These are phyloP conservation scores for Xenopus borealis DNA, from an alignment of 2,113 vertebrate genomes.

Conservation along the genomic window DNA sequence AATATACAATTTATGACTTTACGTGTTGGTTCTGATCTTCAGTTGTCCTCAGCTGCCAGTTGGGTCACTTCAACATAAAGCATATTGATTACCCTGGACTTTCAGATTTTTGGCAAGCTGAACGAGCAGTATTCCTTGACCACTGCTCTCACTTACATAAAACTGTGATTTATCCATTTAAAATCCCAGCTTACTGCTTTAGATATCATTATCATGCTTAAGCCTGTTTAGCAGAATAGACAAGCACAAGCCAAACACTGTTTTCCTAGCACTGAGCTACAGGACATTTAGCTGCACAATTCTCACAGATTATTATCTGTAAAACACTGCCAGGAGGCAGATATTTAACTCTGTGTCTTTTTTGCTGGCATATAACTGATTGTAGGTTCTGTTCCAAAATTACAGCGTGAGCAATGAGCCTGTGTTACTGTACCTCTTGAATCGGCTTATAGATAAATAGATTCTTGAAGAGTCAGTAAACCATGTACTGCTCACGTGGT, in stretches of 20 bases:
- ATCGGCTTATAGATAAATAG: too few species aligned
- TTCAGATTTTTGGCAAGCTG: constrained; percentile 27
- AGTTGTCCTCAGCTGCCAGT: neutral
- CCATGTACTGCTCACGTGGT: too few species aligned
- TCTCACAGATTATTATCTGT: constrained; percentile 28
- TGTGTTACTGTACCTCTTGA: too few species aligned
- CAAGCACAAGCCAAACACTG: constrained; percentile 14
- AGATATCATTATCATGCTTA: constrained; percentile 38
- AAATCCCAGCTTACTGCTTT: constrained; percentile 37
- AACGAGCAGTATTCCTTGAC: constrained; percentile 16
- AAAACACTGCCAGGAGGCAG: neutral
- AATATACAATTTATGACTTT: too few species aligned
- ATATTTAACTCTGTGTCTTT: constrained; percentile 16
- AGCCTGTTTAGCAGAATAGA: constrained; percentile 42
- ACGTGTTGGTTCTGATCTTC: too few species aligned
- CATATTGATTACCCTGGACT: constrained; percentile 10
- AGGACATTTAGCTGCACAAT: constrained; percentile 7
- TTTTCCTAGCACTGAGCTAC: constrained; percentile 4
- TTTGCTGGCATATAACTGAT: too few species aligned
- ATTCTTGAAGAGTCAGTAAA: too few species aligned
- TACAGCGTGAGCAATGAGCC: too few species aligned
- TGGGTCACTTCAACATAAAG: constrained; percentile 5
- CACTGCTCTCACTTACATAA: constrained; percentile 23
- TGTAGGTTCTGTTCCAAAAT: too few species aligned
- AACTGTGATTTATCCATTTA: constrained; percentile 38